A percentile compares a stretch with the other conserved stretches of the same genome.
Conservation (phyloP, 2,113 vertebrate genomes). For the Esox niger region DNA sequence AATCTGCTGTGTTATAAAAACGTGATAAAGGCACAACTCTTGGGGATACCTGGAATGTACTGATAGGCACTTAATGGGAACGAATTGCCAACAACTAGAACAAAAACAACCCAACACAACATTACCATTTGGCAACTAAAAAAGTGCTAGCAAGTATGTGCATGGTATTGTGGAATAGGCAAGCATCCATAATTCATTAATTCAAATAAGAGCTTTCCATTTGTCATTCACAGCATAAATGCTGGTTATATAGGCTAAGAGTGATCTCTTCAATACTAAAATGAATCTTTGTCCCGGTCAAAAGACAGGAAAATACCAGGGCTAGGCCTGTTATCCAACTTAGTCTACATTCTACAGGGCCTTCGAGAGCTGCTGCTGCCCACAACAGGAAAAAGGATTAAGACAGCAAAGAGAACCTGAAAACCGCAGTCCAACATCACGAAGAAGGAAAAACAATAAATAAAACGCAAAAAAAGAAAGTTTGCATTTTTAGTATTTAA, state of each 20-base stretch:
- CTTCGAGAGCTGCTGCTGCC: slow-evolving; percentile 70
- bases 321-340: slow-evolving; percentile 62
- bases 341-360: slow-evolving; percentile 77
- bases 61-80: slow-evolving; percentile 75
- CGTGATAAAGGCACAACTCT: slow-evolving; percentile 50
- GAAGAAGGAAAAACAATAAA: slow-evolving; percentile 78
- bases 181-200: slow-evolving; percentile 6
- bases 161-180: slow-evolving; percentile 3
- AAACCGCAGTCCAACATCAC: slow-evolving; percentile 82
- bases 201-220: slow-evolving; percentile 20
- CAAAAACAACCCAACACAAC: slow-evolving; percentile 24
- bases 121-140: slow-evolving; percentile 31
- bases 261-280: not conserved
- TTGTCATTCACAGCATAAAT: not conserved
- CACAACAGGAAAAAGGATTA: slow-evolving; percentile 64
- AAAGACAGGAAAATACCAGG: slow-evolving; percentile 60
- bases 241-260: not conserved
- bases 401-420: slow-evolving; percentile 65
- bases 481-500: slow-evolving; percentile 81
- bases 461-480: slow-evolving; percentile 78
- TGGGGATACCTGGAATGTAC: slow-evolving; percentile 84
- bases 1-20: slow-evolving; percentile 59
- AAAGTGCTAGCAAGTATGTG: slow-evolving; percentile 33
- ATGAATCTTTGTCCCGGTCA: not conserved
- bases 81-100: slow-evolving; percentile 26